Base-by-base conservation (phyloP, 2,888 invertebrate species). In the Drosophila colorata region DNA sequence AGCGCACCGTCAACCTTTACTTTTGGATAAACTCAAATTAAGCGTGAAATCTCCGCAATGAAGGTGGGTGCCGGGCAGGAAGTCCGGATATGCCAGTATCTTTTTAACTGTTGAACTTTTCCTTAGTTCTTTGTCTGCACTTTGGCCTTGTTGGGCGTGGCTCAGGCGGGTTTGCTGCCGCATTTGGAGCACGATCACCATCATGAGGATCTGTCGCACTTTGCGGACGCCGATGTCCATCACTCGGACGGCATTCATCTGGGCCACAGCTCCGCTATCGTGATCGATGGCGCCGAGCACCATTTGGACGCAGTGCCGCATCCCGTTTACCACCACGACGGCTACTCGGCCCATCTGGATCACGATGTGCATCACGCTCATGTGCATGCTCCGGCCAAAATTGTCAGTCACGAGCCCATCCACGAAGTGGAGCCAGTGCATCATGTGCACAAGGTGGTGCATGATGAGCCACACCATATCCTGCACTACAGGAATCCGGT, bases 401-500 rank as follows among this genome's bases (percentile, higher is more conserved):
- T 91, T 49, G 85, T 91, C 25, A 91, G 91, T 72, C 91, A 91
- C 48, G 91, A 91, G 63, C 61, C 90, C 37, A 91, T 91, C n/a
- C 91, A 91, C 68, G 90, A 91, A 31, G 91, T 91, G 31, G 91
- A 89, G 60, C 90, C 91, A 4, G 91, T 91, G 31, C 91, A 91
- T 68, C 91, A 91, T 81, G 90, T 91, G 51, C 91, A 91, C 74
- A 91, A 91, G 63, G 91, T 91, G 55, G 90, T 91, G 59, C 91
- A 91, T 28, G 91, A 91, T 63, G 92, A 91, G 52, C 91, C 91
- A 7, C 91, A 91, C 70, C 91, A 91, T n/a, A 90, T 87, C 80
- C 66, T 91, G 80, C 91, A 91, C 60, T 91, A 91, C 69, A 88
- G 90, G 66, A 89, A 86, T 41, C 90, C 91, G 7, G 90, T 90